Evolutionary conservation across 2,113 vertebrate genomes (phyloP), one percentile per base, ranked within the genome.

Genomic region (Perccottus glenii): DNA sequence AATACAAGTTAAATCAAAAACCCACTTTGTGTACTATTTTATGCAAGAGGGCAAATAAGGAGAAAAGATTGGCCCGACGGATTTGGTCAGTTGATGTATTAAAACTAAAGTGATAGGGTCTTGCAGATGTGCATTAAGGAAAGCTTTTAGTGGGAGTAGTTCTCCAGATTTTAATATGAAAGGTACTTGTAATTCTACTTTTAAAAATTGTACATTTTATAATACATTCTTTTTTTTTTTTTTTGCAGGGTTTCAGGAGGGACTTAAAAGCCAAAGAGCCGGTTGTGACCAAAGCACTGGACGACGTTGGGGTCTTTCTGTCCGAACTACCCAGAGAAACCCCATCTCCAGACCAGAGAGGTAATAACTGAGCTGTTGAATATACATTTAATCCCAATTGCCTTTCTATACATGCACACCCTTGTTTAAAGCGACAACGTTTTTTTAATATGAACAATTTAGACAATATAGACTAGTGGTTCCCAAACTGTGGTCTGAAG

Each of bases 231-330:
- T 64, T 15, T 64, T 49, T 19, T 64, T 15, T 64, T 49, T 50
- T 14, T 15, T 62, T 5, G 52, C 75, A 93, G 92, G 79, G 69
- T 2, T 93, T 93, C 77, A 89, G 71, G 61, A 87, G 80, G 12
- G 91, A 92, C 3, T 10, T 93, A 52, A 81, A 79, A 63, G 79
- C 67, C 1, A 93, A 92, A 68, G 91, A 91, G 51, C 90, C 92
- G 0, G 67, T 82, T 48, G 78, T 93, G 61, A 90, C 73, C 68
- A 87, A 82, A 42, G 62, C 87, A 36, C 62, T 93, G 8, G 88
- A 92, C 1, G 87, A 90, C 11, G 87, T 86, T 11, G 86, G 82
- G 52, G 11, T 85, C 27, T 92, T 93, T 52, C 69, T 93, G 32
- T 84, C 83, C 0, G 89, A 91, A 42, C 75, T 92, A 36, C 88